Percentiles rank a stretch among this genome's conserved stretches.
These are phyloP conservation scores for Magallana nippona DNA, from an alignment of 2,888 invertebrate genomes.

Conservation along the genomic window DNA sequence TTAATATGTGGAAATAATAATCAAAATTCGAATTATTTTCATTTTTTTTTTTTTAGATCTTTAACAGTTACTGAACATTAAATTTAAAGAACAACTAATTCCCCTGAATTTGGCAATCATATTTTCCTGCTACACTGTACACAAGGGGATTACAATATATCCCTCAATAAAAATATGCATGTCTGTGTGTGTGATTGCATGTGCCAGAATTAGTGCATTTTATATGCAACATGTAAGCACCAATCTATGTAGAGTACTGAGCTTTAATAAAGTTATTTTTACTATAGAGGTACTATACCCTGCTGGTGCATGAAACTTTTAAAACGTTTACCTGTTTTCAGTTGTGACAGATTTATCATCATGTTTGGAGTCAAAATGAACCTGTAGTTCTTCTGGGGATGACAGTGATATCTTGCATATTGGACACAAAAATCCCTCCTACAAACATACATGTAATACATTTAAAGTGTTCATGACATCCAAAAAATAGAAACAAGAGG, in stretches of 20 bases:
- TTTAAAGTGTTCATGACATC: not conserved
- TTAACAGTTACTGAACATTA: too few relatives aligned
- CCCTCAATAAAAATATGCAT: not conserved
- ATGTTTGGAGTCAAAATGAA: conserved; percentile 78
- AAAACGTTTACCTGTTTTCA: conserved; percentile 69
- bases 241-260: too few relatives aligned
- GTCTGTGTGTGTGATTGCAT: not conserved
- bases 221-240: too few relatives aligned
- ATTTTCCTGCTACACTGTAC: too few relatives aligned
- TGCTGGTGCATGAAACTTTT: too few relatives aligned
- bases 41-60: too few relatives aligned
- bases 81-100: too few relatives aligned
- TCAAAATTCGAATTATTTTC: too few relatives aligned
- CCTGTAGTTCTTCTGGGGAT: conserved; percentile 80
- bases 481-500: too few relatives aligned
- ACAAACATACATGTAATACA: conserved; percentile 30
- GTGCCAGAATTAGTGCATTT: not conserved
- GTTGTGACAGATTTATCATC: conserved; percentile 58
- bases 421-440: conserved; percentile 82
- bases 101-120: too few relatives aligned
- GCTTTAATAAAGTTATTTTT: not conserved
- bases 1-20: too few relatives aligned
- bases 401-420: conserved; percentile 80
- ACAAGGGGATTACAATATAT: not conserved
- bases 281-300: not conserved